phyloP scores from a whole-genome alignment of 2,113 vertebrate species.

The Neodon shergylaensis region DNA sequence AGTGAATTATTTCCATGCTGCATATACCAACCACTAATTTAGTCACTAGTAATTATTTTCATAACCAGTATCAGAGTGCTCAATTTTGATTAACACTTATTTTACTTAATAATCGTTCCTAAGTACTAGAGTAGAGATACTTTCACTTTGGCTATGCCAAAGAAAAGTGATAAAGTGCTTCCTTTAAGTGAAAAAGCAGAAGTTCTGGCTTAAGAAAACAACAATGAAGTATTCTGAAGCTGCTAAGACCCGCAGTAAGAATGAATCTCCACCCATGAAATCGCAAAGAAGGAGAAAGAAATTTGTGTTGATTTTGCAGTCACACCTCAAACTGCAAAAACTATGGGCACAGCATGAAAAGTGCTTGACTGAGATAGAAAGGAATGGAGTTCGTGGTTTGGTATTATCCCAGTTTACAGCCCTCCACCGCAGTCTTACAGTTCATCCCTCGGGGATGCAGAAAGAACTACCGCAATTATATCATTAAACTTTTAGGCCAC shows the following conservation, averaged over 20 bases:
- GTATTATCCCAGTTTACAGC: neutral
- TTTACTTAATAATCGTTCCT: neutral
- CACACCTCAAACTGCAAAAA: neutral
- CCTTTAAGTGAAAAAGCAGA: neutral
- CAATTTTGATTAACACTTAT: neutral
- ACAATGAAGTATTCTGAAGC: neutral
- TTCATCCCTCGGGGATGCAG: neutral
- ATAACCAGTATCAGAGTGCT: neutral
- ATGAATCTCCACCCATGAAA: neutral
- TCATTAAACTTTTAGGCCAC: neutral
- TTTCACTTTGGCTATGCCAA: neutral
- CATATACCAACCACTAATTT: neutral
- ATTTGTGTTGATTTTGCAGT: neutral
- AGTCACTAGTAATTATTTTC: neutral
- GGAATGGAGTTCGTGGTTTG: neutral
- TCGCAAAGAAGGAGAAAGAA: neutral
- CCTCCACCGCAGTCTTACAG: neutral
- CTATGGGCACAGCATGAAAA: neutral
- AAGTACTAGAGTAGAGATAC: neutral
- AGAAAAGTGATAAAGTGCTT: neutral
- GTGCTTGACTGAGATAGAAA: neutral
- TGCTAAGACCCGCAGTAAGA: neutral
- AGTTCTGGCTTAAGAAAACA: neutral
- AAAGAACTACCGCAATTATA: neutral
- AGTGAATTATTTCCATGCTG: neutral